Conservation (phyloP, 2,113 vertebrate genomes). For the Taurulus bubalis region DNA sequence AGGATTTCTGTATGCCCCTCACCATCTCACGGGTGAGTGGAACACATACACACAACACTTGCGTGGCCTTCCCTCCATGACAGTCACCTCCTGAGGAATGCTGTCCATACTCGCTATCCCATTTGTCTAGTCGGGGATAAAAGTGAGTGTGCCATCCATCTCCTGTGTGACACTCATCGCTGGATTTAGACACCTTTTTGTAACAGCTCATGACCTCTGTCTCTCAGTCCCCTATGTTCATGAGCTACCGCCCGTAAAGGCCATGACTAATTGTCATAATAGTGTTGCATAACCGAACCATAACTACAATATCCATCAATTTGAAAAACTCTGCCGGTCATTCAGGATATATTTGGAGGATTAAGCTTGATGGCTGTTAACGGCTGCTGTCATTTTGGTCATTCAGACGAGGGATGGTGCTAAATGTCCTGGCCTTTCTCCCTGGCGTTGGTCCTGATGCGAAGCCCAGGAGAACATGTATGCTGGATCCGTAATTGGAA, state of each 20-base stretch:
- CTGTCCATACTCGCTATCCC: constrained; percentile 43
- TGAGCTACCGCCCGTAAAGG: constrained; percentile 11
- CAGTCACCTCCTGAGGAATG: constrained; percentile 66
- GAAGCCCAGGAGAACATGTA: not conserved
- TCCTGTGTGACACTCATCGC: constrained; percentile 42
- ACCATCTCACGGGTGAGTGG: constrained; percentile 93
- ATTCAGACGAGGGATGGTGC: constrained; percentile 40
- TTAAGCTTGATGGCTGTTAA: constrained; percentile 25
- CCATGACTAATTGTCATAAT: constrained; percentile 47
- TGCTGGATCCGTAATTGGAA: constrained; percentile 2
- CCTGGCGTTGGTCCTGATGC: constrained; percentile 28
- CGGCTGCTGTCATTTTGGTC: constrained; percentile 36
- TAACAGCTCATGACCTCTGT: constrained; percentile 34
- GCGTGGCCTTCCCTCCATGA: constrained; percentile 49
- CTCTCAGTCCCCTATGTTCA: constrained; percentile 15
- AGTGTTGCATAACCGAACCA: constrained; percentile 28
- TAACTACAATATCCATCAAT: constrained; percentile 31
- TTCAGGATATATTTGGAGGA: constrained; percentile 29
- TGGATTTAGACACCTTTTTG: constrained; percentile 51
- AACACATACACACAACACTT: constrained; percentile 33
- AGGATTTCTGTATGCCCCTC: constrained; percentile 97
- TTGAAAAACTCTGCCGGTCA: not conserved
- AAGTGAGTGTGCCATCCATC: constrained; percentile 40
- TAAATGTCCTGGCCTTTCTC: constrained; percentile 36
- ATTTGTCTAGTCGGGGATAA: constrained; percentile 57